These are phyloP conservation scores for Ophion costatus DNA, from an alignment of 2,888 invertebrate species.

Conservation along the genomic window DNA sequence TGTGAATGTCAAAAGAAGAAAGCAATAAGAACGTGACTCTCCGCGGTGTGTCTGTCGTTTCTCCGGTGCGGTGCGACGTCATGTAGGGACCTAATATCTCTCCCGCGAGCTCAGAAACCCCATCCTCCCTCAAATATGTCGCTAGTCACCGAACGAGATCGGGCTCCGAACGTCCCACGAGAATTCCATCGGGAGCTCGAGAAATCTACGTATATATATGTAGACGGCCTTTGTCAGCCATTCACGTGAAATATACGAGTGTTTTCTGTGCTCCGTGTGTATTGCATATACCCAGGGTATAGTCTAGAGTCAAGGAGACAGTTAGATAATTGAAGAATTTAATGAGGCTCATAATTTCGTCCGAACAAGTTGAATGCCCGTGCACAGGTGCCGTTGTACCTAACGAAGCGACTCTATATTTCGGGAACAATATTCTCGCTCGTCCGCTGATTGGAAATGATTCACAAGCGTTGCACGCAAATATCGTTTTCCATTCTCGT, in stretches of 20 bases:
- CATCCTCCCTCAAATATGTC: slow-evolving; percentile 73
- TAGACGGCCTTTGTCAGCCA: slow-evolving; percentile 1
- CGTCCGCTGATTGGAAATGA: too few relatives aligned
- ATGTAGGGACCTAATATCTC: slow-evolving; percentile 75
- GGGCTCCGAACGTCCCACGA: slow-evolving; percentile 69
- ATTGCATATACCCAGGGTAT: not conserved
- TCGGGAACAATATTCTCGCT: too few relatives aligned
- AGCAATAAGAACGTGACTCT: slow-evolving; percentile 72
- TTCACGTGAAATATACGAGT: slow-evolving; percentile 6
- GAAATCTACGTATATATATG: slow-evolving; percentile 40
- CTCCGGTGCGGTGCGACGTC: slow-evolving; percentile 66
- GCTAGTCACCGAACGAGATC: slow-evolving; percentile 74
- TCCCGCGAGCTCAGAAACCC: slow-evolving; percentile 72
- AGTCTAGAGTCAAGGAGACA: not conserved
- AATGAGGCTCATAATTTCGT: not conserved
- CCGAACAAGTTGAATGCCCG: not conserved
- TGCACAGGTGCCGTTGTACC: not conserved
- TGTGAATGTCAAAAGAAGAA: slow-evolving; percentile 59
- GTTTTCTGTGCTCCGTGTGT: not conserved
- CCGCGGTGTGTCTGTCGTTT: slow-evolving; percentile 69
- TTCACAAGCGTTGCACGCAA: too few relatives aligned
- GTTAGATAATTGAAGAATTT: not conserved
- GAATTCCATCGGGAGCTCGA: slow-evolving; percentile 68
- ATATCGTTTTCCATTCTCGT: too few relatives aligned
- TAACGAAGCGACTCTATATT: not conserved